Evolutionary conservation across 2,888 invertebrate genomes (phyloP).

Genomic region (Empis livida): DNA sequence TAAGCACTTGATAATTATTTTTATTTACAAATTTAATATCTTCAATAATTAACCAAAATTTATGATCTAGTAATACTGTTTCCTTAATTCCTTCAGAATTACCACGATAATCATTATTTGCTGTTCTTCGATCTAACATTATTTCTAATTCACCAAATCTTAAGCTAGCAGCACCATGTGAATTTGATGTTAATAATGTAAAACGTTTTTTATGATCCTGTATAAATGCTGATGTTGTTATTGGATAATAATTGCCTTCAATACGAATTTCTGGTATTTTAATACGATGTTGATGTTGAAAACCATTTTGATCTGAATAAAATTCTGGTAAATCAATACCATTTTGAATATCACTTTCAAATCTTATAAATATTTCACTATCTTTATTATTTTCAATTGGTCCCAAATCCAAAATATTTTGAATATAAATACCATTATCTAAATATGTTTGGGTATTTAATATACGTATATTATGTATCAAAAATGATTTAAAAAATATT

Average conservation of each 20-base stretch:
- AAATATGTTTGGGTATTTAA: slow-evolving; percentile 59
- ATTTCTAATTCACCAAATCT: slow-evolving; percentile 85
- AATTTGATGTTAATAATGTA: slow-evolving; percentile 73
- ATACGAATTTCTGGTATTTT: slow-evolving; percentile 55
- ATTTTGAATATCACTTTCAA: slow-evolving; percentile 76
- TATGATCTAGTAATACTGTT: slow-evolving; percentile 66
- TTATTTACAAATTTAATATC: slow-evolving; percentile 18
- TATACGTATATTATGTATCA: slow-evolving; percentile 66
- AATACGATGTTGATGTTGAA: slow-evolving; percentile 71
- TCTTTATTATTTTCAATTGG: slow-evolving; percentile 76
- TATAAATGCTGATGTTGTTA: slow-evolving; percentile 80
- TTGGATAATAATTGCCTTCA: slow-evolving; percentile 85
- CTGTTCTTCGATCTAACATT: slow-evolving; percentile 84
- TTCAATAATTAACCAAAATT: slow-evolving; percentile 80
- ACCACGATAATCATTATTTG: slow-evolving; percentile 91
- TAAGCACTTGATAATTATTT: slow-evolving; percentile 41
- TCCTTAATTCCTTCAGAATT: slow-evolving; percentile 93
- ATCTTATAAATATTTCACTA: slow-evolving; percentile 84
- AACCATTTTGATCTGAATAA: slow-evolving; percentile 87
- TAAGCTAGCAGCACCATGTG: slow-evolving; percentile 81
- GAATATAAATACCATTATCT: slow-evolving; percentile 62
- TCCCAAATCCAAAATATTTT: slow-evolving; percentile 73
- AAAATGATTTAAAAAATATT: slow-evolving; percentile 64
- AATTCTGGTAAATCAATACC: slow-evolving; percentile 57
- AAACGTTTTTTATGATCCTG: slow-evolving; percentile 62